Percentiles rank a stretch among this genome's conserved stretches.
These are phyloP conservation scores for Yponomeuta cagnagella DNA, from an alignment of 2,888 invertebrate genomes.

Conservation along the genomic window DNA sequence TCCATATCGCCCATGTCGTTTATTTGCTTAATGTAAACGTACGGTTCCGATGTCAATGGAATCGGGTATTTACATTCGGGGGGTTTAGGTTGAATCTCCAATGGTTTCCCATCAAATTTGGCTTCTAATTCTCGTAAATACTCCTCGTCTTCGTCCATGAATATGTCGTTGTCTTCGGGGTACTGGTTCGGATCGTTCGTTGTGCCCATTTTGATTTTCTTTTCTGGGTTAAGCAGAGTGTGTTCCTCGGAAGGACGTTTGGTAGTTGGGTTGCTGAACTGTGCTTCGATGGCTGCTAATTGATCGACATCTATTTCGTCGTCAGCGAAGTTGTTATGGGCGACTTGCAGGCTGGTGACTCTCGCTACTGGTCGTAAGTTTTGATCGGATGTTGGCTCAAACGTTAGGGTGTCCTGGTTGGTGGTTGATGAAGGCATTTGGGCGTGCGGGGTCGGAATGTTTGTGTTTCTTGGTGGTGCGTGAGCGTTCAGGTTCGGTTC, in stretches of 20 bases:
- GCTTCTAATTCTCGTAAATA: constrained; percentile 52
- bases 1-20: constrained; percentile 42
- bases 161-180: constrained; percentile 46
- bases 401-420: neutral
- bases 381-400: constrained; percentile 28
- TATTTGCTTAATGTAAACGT: constrained; percentile 63
- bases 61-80: constrained; percentile 27
- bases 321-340: constrained; percentile 36
- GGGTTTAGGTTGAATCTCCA: constrained; percentile 21
- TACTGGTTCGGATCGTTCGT: constrained; percentile 41
- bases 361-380: constrained; percentile 32
- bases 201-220: constrained; percentile 43
- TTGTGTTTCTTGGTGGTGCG: constrained; percentile 36
- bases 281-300: constrained; percentile 51
- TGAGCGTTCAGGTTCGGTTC: constrained; percentile 33
- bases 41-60: constrained; percentile 46
- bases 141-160: constrained; percentile 52
- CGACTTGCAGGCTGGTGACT: constrained; percentile 39
- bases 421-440: constrained; percentile 33
- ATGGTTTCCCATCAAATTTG: constrained; percentile 19
- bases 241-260: constrained; percentile 37
- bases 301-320: constrained; percentile 57
- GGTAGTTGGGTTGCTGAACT: constrained; percentile 32
- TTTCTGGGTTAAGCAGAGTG: constrained; percentile 37
- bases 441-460: constrained; percentile 39